Evolutionary conservation across 2,113 vertebrate species (phyloP).

Genomic region (Potamarius usumacintae): DNA sequence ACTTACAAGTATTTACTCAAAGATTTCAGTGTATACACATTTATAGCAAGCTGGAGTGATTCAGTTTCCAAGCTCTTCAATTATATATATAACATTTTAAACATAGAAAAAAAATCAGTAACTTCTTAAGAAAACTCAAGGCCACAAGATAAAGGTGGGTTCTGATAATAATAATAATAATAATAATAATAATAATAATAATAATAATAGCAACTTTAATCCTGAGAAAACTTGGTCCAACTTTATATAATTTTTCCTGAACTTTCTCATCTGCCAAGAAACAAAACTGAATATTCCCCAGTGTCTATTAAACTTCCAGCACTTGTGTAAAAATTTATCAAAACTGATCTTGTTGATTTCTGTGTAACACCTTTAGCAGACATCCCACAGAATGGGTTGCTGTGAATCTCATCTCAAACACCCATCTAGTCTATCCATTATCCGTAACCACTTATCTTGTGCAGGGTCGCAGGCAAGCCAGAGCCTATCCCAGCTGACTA

Average conservation of each 20-base stretch:
- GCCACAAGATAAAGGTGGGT: neutral
- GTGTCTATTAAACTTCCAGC: conserved; percentile 17
- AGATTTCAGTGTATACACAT: neutral
- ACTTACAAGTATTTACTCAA: neutral
- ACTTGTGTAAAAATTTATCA: conserved; percentile 21
- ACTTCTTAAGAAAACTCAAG: neutral
- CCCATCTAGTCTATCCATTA: neutral
- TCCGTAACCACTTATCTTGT: no score
- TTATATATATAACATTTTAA: conserved; percentile 1
- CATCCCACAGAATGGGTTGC: conserved; percentile 34
- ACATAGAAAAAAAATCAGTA: neutral
- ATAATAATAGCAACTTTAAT: neutral
- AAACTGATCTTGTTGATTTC: conserved; percentile 39
- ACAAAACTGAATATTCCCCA: neutral
- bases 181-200: neutral
- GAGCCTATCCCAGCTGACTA: no score
- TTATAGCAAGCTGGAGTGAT: neutral
- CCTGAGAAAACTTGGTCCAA: neutral
- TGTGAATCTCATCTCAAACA: conserved; percentile 27
- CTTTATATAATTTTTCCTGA: neutral
- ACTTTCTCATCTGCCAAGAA: neutral
- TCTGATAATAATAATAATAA: neutral
- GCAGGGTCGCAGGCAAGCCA: no score
- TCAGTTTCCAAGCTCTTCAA: neutral
- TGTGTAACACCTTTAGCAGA: neutral